Conservation (phyloP, 2,888 invertebrate genomes). For the Limnephilus auricula region DNA sequence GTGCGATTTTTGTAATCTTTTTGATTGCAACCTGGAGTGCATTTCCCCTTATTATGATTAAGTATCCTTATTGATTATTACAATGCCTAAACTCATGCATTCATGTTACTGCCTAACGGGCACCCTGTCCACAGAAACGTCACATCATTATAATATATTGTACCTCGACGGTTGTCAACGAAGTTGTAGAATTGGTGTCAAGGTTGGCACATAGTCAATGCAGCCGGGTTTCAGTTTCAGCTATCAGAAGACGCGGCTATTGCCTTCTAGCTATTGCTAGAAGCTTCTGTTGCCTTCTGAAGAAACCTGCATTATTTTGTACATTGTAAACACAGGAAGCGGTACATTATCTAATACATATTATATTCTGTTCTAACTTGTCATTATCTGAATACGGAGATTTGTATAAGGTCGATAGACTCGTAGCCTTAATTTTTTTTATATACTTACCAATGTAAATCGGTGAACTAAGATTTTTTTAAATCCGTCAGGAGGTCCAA, state of each 20-base stretch:
- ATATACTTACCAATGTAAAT: neutral
- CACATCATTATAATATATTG: neutral
- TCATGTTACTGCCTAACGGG: neutral
- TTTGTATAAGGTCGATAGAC: neutral
- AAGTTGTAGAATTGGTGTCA: slow-evolving; percentile 10
- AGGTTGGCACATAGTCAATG: neutral
- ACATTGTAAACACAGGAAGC: neutral
- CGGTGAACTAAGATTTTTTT: too few relatives aligned
- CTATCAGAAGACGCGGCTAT: neutral
- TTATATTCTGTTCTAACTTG: neutral
- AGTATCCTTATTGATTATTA: too few relatives aligned
- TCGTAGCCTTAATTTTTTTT: neutral
- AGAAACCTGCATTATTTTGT: neutral
- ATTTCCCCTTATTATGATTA: too few relatives aligned
- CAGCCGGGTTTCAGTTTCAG: neutral
- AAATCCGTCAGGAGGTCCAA: too few relatives aligned
- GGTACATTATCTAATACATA: neutral
- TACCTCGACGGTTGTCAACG: slow-evolving; percentile 6
- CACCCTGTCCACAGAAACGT: neutral
- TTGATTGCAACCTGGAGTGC: too few relatives aligned
- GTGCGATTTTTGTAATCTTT: too few relatives aligned
- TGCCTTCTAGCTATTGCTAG: neutral
- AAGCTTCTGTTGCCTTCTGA: neutral
- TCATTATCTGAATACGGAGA: neutral
- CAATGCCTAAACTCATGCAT: too few relatives aligned